Conservation (phyloP, 2,113 vertebrate genomes). For the Tautogolabrus adspersus region DNA sequence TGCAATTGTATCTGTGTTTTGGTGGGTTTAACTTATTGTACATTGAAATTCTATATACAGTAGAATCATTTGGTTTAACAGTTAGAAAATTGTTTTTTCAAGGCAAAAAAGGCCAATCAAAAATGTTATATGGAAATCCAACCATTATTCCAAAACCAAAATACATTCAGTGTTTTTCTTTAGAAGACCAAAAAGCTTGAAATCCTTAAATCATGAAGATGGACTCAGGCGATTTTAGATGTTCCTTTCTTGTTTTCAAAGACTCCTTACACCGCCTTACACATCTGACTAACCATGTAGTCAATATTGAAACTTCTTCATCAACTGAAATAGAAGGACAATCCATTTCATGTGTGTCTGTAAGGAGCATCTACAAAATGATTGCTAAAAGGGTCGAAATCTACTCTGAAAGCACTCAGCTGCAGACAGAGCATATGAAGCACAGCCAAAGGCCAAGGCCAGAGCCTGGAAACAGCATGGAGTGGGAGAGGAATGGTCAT, state of each 20-base stretch:
- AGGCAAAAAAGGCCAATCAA: too few relatives aligned
- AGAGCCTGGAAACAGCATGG: slow-evolving; percentile 53
- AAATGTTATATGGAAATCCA: too few relatives aligned
- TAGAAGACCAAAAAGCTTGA: too few relatives aligned
- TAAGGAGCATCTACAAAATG: slow-evolving; percentile 7
- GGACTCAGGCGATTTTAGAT: too few relatives aligned
- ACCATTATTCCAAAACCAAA: too few relatives aligned
- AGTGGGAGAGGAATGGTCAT: slow-evolving; percentile 63
- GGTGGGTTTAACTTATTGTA: neutral
- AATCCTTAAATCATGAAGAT: too few relatives aligned
- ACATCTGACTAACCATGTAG: neutral
- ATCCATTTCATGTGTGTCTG: neutral
- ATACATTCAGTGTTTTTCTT: too few relatives aligned
- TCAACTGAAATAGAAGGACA: neutral
- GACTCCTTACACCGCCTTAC: neutral
- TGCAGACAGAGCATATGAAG: slow-evolving; percentile 61
- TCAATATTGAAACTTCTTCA: neutral
- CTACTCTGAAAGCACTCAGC: slow-evolving; percentile 56
- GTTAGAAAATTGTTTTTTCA: too few relatives aligned
- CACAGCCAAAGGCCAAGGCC: slow-evolving; percentile 66
- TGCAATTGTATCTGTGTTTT: neutral
- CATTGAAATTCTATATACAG: too few relatives aligned
- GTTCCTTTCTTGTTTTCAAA: too few relatives aligned
- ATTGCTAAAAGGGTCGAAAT: slow-evolving; percentile 18
- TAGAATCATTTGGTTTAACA: too few relatives aligned